A percentile compares a stretch with the other conserved stretches of the same genome.
Evolutionary conservation across 2,888 invertebrate species (phyloP).

Genomic region (Meteorus colon): DNA sequence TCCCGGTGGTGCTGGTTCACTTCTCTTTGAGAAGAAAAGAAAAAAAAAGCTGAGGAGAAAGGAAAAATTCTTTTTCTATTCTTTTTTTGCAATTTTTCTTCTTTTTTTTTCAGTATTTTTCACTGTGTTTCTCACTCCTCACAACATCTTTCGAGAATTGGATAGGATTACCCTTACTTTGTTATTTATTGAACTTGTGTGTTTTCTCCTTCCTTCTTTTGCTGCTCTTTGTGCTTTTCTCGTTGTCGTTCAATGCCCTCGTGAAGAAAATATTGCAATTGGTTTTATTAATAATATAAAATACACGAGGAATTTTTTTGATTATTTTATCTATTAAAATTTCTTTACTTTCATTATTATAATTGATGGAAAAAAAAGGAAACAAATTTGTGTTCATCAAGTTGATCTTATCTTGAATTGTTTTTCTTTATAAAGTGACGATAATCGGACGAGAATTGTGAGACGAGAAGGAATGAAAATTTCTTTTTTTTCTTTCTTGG

Average conservation of each 20-base stretch:
- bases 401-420: neutral
- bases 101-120: conserved; percentile 1
- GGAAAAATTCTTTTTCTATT: neutral
- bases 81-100: neutral
- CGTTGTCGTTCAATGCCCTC: neutral
- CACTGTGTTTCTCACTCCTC: neutral
- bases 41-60: neutral
- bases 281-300: neutral
- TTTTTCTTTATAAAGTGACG: too few relatives aligned
- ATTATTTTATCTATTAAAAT: neutral
- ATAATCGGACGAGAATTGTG: neutral
- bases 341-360: too few relatives aligned
- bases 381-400: neutral
- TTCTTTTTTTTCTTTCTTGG: neutral
- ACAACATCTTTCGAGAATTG: neutral
- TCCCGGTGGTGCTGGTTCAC: neutral
- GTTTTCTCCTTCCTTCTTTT: neutral
- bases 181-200: conserved; percentile 13
- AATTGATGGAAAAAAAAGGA: too few relatives aligned
- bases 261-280: neutral
- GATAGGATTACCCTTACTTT: conserved; percentile 8
- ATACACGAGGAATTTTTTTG: neutral
- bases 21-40: neutral
- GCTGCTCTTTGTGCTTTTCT: neutral
- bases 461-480: neutral